These are phyloP conservation scores for Eonycteris spelaea DNA, from an alignment of 2,113 vertebrate species.

Conservation along the genomic window DNA sequence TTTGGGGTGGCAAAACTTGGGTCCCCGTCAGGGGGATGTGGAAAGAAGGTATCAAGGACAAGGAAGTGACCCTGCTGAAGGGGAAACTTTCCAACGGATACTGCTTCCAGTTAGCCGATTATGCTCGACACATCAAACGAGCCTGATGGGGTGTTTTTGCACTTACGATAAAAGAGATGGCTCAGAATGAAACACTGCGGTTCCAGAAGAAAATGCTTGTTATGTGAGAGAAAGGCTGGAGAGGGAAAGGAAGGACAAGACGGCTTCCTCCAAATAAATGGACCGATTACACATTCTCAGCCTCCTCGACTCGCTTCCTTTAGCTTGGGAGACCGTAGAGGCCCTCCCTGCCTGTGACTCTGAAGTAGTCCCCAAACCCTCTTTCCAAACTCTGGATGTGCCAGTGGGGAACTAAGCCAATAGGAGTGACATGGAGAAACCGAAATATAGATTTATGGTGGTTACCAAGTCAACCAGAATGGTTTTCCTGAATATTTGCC, in stretches of 20 bases:
- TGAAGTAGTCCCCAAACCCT: neutral
- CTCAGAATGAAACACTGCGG: neutral
- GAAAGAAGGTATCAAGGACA: neutral
- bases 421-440: neutral
- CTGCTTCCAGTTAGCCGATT: neutral
- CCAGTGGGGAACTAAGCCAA: neutral
- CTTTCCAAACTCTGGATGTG: neutral
- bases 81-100: neutral
- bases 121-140: neutral
- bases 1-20: neutral
- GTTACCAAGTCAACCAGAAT: neutral
- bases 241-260: neutral
- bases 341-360: neutral
- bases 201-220: neutral
- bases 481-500: neutral
- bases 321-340: neutral
- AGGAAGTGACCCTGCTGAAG: neutral
- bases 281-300: neutral
- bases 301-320: neutral
- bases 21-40: neutral
- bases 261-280: neutral
- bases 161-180: neutral
- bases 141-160: neutral
- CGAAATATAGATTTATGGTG: neutral
- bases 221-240: neutral